Percentiles rank a stretch among this genome's conserved stretches.
phyloP scores from a whole-genome alignment of 2,888 invertebrate species.

The Maniola hyperantus region DNA sequence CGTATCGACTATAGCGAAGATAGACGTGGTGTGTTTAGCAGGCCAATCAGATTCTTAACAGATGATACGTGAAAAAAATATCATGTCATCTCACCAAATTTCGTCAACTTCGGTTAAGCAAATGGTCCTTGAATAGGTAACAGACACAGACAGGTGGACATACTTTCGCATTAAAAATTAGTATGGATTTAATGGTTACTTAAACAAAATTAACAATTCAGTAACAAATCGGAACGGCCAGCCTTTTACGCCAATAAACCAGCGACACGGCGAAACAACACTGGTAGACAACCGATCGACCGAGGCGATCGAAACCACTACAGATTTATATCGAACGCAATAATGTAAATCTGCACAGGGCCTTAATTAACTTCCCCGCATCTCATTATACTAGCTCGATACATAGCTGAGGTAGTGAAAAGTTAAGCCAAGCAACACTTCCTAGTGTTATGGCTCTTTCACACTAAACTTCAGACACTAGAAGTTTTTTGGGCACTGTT shows the following conservation, averaged over 20 bases:
- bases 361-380: slow-evolving; percentile 44
- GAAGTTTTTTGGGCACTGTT: background rate
- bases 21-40: no score
- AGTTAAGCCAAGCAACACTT: background rate
- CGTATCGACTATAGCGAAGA: no score
- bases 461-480: background rate
- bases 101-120: no score
- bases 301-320: slow-evolving; percentile 15
- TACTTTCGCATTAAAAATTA: no score
- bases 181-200: no score
- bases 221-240: slow-evolving; percentile 25
- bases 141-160: no score
- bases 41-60: no score
- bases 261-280: slow-evolving; percentile 10
- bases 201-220: slow-evolving; percentile 13
- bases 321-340: slow-evolving; percentile 34
- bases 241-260: slow-evolving; percentile 15
- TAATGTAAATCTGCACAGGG: slow-evolving; percentile 31
- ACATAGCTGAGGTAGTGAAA: background rate
- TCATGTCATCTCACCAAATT: no score
- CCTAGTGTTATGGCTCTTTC: background rate
- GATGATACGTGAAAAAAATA: no score
- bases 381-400: slow-evolving; percentile 47
- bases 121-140: no score
- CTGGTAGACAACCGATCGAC: slow-evolving; percentile 19